A percentile compares a stretch with the other conserved stretches of the same genome.
These are phyloP conservation scores for Magallana ariakensis DNA, from an alignment of 1,140 invertebrate genomes.

Conservation along the genomic window DNA sequence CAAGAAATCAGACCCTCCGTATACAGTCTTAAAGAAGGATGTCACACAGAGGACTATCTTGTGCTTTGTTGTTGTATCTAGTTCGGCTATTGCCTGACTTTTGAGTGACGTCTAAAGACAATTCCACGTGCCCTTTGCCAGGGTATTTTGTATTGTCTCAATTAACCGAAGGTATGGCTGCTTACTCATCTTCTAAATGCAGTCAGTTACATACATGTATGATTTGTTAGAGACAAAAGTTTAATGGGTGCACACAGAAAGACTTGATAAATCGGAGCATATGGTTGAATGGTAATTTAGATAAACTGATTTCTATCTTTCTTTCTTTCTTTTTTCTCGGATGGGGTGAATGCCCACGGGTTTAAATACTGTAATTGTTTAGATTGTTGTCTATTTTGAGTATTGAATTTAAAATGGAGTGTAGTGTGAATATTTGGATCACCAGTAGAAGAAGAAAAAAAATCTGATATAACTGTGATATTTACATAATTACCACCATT, in stretches of 20 bases:
- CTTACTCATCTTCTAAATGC: conserved; percentile 16
- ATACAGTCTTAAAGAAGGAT: neutral
- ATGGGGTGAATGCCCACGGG: neutral
- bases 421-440: too few species aligned
- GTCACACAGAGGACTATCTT: neutral
- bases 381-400: neutral
- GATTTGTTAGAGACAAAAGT: conserved; percentile 24
- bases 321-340: neutral
- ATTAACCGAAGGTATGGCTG: neutral
- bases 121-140: neutral
- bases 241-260: conserved; percentile 23
- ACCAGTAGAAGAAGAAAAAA: too few species aligned
- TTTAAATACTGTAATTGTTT: conserved; percentile 7
- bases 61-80: conserved; percentile 15
- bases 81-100: conserved; percentile 7
- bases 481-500: too few species aligned
- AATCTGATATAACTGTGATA: too few species aligned
- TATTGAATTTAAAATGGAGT: too few species aligned
- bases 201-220: neutral
- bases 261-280: neutral
- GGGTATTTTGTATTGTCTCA: neutral
- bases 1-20: conserved; percentile 18
- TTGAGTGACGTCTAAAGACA: conserved; percentile 6
- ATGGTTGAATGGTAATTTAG: neutral
- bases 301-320: conserved; percentile 30